Evolutionary conservation across 2,888 invertebrate genomes (phyloP).

Genomic region (Leptinotarsa tumamoca): DNA sequence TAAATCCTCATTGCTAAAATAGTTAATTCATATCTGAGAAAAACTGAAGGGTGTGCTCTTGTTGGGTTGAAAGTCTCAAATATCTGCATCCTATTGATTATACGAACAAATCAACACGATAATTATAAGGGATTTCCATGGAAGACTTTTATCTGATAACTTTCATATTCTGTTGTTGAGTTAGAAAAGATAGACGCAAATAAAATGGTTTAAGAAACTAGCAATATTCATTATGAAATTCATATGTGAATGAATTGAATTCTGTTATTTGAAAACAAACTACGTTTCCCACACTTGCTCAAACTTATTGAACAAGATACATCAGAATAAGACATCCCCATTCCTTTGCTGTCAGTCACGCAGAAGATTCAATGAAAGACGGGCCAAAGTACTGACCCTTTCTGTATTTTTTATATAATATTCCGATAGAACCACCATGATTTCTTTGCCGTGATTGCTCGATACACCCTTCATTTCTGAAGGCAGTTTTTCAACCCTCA

Average conservation of each 20-base stretch:
- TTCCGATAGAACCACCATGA: slow-evolving; percentile 16
- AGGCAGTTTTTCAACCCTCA: slow-evolving; percentile 43
- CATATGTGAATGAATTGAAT: too few relatives aligned
- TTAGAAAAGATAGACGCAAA: too few relatives aligned
- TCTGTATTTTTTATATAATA: slow-evolving; percentile 11
- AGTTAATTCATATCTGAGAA: too few relatives aligned
- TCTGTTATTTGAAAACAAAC: background rate
- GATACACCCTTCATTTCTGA: slow-evolving; percentile 35
- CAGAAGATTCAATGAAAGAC: background rate
- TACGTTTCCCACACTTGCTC: slow-evolving; percentile 5
- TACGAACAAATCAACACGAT: background rate
- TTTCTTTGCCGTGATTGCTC: slow-evolving; percentile 24
- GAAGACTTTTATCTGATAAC: too few relatives aligned
- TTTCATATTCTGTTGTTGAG: too few relatives aligned
- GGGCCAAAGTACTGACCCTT: slow-evolving; percentile 10
- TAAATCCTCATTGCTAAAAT: too few relatives aligned
- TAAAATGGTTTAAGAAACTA: too few relatives aligned
- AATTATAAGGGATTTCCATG: too few relatives aligned
- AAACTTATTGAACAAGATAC: background rate
- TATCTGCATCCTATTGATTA: background rate
- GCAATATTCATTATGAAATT: too few relatives aligned
- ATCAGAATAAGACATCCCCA: background rate
- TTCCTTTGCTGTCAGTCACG: background rate
- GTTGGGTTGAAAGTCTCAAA: too few relatives aligned
- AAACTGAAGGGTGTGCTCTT: too few relatives aligned